Percentiles rank a stretch among this genome's conserved stretches.
These are phyloP conservation scores for Synanthedon andrenaeformis DNA, from an alignment of 2,888 invertebrate genomes.

Conservation along the genomic window DNA sequence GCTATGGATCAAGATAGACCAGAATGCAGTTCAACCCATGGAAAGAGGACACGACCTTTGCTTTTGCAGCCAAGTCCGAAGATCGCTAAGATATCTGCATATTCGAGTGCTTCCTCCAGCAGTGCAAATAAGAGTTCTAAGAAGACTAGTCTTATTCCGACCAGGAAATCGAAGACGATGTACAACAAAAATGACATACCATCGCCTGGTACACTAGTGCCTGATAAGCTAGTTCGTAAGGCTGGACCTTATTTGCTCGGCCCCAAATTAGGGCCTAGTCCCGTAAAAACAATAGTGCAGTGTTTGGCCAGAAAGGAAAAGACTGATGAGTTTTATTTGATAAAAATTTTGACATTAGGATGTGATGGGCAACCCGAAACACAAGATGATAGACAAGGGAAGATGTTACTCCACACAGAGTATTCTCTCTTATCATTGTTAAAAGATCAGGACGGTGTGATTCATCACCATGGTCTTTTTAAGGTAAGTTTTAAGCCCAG, in stretches of 20 bases:
- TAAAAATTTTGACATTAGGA: constrained; percentile 73
- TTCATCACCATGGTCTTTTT: constrained; percentile 82
- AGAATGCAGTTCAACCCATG: constrained; percentile 47
- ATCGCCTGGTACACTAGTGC: constrained; percentile 61
- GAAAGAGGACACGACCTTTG: constrained; percentile 61
- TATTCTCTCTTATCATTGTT: constrained; percentile 78
- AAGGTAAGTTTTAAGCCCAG: constrained; percentile 59
- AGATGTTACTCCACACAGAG: constrained; percentile 82
- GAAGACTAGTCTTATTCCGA: constrained; percentile 28
- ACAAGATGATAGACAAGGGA: constrained; percentile 81
- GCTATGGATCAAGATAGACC: constrained; percentile 56
- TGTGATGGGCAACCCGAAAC: constrained; percentile 71
- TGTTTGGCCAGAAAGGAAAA: constrained; percentile 78
- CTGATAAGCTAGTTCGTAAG: constrained; percentile 65
- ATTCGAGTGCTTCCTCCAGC: constrained; percentile 39
- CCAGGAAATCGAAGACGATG: constrained; percentile 32
- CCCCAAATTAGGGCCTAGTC: constrained; percentile 77
- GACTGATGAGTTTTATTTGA: constrained; percentile 77
- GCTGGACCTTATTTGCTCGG: constrained; percentile 79
- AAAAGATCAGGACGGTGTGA: constrained; percentile 77
- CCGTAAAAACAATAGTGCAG: constrained; percentile 81
- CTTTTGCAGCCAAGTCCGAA: constrained; percentile 52
- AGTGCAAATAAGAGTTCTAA: constrained; percentile 39
- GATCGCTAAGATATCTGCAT: constrained; percentile 44
- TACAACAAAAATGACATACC: constrained; percentile 55